Evolutionary conservation across 2,113 vertebrate genomes (phyloP).

Genomic region (Leptocoma aspasia): DNA sequence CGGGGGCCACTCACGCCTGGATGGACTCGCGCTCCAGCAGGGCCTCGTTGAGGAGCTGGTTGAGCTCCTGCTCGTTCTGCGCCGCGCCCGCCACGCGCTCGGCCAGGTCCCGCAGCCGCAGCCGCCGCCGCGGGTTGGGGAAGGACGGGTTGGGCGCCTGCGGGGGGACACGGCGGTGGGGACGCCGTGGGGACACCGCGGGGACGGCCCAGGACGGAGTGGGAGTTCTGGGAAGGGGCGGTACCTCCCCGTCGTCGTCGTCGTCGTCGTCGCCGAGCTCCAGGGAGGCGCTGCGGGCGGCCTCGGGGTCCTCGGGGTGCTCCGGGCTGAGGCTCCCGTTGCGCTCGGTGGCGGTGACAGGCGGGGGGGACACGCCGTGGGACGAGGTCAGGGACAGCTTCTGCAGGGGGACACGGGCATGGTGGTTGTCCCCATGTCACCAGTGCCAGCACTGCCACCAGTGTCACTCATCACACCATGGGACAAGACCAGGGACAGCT

Average conservation of each 20-base stretch:
- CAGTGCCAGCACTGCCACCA: background rate
- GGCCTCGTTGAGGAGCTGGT: background rate
- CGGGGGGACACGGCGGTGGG: background rate
- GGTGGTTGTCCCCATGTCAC: no score
- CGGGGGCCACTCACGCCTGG: background rate
- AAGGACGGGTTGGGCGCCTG: background rate
- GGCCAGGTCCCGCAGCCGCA: background rate
- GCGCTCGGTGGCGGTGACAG: background rate
- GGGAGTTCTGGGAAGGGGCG: no score
- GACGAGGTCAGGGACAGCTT: background rate
- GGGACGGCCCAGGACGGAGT: no score
- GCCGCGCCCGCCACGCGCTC: background rate
- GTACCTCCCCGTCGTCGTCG: no score
- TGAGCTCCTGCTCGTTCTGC: background rate
- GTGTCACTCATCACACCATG: no score
- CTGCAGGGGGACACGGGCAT: no score
- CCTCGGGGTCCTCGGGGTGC: background rate
- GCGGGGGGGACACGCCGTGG: background rate
- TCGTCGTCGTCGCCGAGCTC: background rate
- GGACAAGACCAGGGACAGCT: no score
- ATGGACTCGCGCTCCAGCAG: background rate
- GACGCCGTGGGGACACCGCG: background rate
- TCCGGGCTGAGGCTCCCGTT: background rate
- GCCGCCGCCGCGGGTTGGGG: background rate
- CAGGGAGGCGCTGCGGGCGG: background rate